phyloP scores from a whole-genome alignment of 2,888 invertebrate genomes.

The Tachina lurida region DNA sequence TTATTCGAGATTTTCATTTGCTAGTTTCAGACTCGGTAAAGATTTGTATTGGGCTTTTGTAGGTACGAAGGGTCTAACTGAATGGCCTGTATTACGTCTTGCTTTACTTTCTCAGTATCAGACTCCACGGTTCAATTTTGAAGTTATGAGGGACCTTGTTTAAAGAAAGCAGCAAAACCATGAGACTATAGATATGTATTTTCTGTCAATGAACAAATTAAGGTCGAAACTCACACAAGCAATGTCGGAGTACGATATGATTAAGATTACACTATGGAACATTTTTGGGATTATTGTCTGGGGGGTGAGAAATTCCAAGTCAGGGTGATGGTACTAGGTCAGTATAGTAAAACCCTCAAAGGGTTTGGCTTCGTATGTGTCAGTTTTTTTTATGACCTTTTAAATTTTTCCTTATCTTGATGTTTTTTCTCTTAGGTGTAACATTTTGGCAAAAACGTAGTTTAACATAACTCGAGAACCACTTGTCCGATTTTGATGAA shows the following conservation, averaged over 20 bases:
- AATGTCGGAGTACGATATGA: neutral
- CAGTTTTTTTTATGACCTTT: too few species aligned
- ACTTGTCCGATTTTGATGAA: too few species aligned
- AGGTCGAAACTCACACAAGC: neutral
- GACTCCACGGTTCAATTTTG: conserved; percentile 14
- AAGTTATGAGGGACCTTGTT: conserved; percentile 8
- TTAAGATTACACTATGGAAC: too few species aligned
- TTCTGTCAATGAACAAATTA: neutral
- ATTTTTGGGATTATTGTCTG: too few species aligned
- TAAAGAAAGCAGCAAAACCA: conserved; percentile 1
- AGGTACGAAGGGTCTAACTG: neutral
- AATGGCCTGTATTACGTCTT: conserved; percentile 3
- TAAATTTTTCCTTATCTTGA: too few species aligned
- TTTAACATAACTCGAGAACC: too few species aligned
- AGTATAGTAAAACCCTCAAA: too few species aligned
- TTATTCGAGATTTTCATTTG: conserved; percentile 16
- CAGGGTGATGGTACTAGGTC: too few species aligned
- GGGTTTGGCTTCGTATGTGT: too few species aligned
- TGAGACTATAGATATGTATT: neutral
- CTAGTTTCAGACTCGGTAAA: neutral
- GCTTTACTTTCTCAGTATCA: conserved; percentile 6
- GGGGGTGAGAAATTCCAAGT: too few species aligned
- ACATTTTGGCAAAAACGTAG: too few species aligned
- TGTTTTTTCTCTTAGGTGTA: too few species aligned
- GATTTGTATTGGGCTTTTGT: conserved; percentile 24